Conservation (phyloP, 2,113 vertebrate genomes). For the Pomatorhinus ruficollis region DNA sequence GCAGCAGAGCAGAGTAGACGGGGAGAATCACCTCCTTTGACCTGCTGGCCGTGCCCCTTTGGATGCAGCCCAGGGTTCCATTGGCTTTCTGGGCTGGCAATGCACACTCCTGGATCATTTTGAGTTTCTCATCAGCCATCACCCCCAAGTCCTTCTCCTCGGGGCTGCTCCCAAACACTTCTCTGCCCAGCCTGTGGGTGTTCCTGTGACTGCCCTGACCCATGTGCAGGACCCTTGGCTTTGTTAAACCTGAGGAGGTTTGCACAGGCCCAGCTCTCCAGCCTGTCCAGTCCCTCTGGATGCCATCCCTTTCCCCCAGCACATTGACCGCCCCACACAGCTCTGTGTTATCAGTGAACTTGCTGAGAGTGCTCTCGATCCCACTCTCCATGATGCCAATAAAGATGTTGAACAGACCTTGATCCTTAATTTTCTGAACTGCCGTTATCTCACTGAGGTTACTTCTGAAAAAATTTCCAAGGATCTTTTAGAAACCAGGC, state of each 20-base stretch:
- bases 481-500: neutral
- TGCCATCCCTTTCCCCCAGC: neutral
- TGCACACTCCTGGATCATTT: rapidly evolving
- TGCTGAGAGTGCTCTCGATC: neutral
- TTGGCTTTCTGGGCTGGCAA: neutral
- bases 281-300: neutral
- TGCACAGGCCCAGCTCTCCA: neutral
- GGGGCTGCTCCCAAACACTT: neutral
- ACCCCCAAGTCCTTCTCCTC: rapidly evolving
- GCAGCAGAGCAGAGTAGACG: neutral
- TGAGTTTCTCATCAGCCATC: neutral
- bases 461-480: neutral
- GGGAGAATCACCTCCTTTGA: neutral
- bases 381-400: too few relatives aligned
- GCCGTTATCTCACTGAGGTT: neutral
- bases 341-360: neutral
- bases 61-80: neutral
- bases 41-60: rapidly evolving
- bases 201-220: neutral
- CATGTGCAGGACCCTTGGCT: too few relatives aligned
- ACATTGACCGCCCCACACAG: rapidly evolving
- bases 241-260: neutral
- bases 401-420: neutral
- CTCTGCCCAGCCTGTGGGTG: neutral
- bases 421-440: neutral